These are phyloP conservation scores for Oikopleura vanhoeffeni DNA, from an alignment of 23 tunicate species.

Conservation along the genomic window DNA sequence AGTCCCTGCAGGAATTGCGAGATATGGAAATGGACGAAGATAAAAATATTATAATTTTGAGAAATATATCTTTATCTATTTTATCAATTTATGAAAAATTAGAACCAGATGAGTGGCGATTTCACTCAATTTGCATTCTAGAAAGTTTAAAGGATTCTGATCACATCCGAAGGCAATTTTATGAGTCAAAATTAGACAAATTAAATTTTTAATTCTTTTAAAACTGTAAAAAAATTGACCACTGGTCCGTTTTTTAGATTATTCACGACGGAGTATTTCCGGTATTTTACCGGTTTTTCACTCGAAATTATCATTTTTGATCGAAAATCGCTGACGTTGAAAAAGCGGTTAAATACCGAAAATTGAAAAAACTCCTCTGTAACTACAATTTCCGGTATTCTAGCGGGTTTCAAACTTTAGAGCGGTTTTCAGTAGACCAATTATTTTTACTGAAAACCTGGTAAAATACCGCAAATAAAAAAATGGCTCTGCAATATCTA, in stretches of 20 bases:
- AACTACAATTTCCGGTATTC: too few relatives aligned
- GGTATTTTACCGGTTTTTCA: background rate
- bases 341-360: too few relatives aligned
- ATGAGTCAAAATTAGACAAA: background rate
- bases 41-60: background rate
- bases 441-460: too few relatives aligned
- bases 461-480: too few relatives aligned
- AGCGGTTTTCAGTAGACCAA: too few relatives aligned
- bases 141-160: background rate
- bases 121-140: background rate
- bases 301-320: background rate
- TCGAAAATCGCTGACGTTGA: too few relatives aligned
- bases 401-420: too few relatives aligned
- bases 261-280: background rate
- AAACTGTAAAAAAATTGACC: too few relatives aligned
- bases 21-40: constrained; percentile 1
- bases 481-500: too few relatives aligned
- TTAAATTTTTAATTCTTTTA: background rate
- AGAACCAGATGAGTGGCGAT: background rate
- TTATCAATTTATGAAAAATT: background rate
- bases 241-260: background rate
- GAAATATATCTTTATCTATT: background rate
- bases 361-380: too few relatives aligned
- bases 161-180: background rate
- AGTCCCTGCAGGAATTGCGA: background rate